Evolutionary conservation across 2,113 vertebrate species (phyloP).

Genomic region (Edolisoma coerulescens): DNA sequence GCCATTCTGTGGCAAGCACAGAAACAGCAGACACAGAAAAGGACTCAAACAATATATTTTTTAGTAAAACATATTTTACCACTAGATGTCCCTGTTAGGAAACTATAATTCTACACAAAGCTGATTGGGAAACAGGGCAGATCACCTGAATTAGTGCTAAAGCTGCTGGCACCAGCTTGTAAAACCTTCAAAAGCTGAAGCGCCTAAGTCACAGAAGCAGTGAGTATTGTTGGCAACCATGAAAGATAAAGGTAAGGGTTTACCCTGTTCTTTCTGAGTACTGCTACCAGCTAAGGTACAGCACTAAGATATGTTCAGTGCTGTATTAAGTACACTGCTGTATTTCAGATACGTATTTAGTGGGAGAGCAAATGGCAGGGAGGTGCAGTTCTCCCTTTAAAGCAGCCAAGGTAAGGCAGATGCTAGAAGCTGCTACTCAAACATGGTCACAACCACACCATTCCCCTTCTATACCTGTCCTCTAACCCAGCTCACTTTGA

Average conservation of each 20-base stretch:
- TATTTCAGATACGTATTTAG: background rate
- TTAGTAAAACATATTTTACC: background rate
- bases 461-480: background rate
- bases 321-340: background rate
- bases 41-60: background rate
- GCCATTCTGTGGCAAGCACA: background rate
- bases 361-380: background rate
- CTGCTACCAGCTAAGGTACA: background rate
- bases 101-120: background rate
- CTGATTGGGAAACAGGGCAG: background rate
- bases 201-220: background rate
- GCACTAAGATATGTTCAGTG: background rate
- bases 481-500: background rate
- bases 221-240: background rate
- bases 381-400: background rate
- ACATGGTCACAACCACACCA: fast-evolving
- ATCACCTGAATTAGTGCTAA: background rate
- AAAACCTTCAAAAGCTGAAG: background rate
- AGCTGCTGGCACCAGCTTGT: background rate
- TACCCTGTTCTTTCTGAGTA: background rate
- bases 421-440: background rate
- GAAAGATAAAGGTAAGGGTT: background rate
- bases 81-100: slow-evolving; percentile 18
- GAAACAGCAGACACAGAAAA: background rate
- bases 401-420: background rate